These are phyloP conservation scores for Standfussiana lucernea DNA, from an alignment of 2,888 invertebrate genomes.

Conservation along the genomic window DNA sequence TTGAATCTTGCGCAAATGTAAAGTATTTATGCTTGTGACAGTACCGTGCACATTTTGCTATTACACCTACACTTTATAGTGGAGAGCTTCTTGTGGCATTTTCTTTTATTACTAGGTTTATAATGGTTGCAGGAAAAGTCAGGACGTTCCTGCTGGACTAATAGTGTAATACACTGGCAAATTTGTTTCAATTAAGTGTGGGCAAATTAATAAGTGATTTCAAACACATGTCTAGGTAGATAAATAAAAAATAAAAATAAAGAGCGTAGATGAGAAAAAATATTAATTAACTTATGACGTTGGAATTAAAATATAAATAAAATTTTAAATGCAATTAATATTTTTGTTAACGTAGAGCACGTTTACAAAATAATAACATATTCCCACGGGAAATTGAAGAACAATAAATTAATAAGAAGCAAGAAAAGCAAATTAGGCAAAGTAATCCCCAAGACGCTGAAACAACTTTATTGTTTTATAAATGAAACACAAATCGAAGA, in stretches of 20 bases:
- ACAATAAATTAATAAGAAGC: conserved; percentile 51
- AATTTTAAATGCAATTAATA: too few species aligned
- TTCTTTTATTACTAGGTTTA: conserved; percentile 53
- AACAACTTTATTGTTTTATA: conserved; percentile 63
- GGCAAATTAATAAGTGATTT: background rate
- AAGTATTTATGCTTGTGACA: background rate
- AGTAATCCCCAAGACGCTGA: conserved; percentile 49
- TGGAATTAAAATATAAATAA: background rate
- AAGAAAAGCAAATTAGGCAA: conserved; percentile 57
- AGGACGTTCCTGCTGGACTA: background rate
- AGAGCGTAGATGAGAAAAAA: background rate
- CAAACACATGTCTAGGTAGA: background rate
- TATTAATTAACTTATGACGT: background rate
- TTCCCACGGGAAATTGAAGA: conserved; percentile 52
- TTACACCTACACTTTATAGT: conserved; percentile 38
- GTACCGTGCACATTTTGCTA: conserved; percentile 65
- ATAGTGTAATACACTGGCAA: background rate
- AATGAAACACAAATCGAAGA: conserved; percentile 62
- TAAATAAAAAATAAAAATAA: background rate
- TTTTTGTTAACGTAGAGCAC: too few species aligned
- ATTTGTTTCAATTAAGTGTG: conserved; percentile 11
- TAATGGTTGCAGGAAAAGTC: conserved; percentile 18
- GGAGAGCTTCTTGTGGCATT: conserved; percentile 38
- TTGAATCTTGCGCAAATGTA: background rate
- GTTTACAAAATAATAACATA: conserved; percentile 9